Evolutionary conservation across 2,888 invertebrate species (phyloP), one percentile per base, ranked within the genome.

Genomic region (Caenorhabditis parvicauda): DNA sequence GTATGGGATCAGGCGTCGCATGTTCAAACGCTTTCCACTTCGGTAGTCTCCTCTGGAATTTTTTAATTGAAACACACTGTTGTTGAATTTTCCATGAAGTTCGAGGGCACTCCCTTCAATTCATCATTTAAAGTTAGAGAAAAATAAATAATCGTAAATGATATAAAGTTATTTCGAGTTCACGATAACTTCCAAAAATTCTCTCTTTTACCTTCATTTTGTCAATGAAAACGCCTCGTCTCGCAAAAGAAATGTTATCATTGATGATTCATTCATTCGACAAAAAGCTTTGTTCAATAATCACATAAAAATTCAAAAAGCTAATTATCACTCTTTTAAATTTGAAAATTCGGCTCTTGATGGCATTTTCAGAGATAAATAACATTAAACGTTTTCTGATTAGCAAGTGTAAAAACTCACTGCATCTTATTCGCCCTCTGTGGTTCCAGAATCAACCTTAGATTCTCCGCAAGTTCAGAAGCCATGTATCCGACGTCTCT

Each of bases 1-100:
- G 84, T 98, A 99, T 0, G 96, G 92, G 80, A 98, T 94, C 52
- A 99, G 90, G 78, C 90, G 91, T 43, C 95, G 87, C 96, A 99
- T 98, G 84, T 98, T 99, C 49, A 99, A 89, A 6, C 98, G 87
- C 61, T 92, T 89, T 0, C 98, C 98, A 0, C 93, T 95, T 49
- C 94, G 87, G 83, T 91, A 98, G 83, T 99, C 98, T 21, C 98
- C 98, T 84, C 84, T 84, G 58, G 25, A 74, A 55, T n/a, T n/a
- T n/a, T 29, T 21, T 14, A 24, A 12, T 14, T 32, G 9, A 25
- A 44, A 9, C 25, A 25, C 45, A 21, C 17, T 44, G 9, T 22
- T 24, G 9, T 1, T 24, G 27, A n/a, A 25, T 17, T 45, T 45
- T 21, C 14, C n/a, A n/a, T n/a, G n/a, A n/a, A n/a, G n/a, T n/a